Evolutionary conservation across 2,797 vertebrate species (phyloP), one percentile per base, ranked within the genome.

Genomic region (Myotis myotis): DNA sequence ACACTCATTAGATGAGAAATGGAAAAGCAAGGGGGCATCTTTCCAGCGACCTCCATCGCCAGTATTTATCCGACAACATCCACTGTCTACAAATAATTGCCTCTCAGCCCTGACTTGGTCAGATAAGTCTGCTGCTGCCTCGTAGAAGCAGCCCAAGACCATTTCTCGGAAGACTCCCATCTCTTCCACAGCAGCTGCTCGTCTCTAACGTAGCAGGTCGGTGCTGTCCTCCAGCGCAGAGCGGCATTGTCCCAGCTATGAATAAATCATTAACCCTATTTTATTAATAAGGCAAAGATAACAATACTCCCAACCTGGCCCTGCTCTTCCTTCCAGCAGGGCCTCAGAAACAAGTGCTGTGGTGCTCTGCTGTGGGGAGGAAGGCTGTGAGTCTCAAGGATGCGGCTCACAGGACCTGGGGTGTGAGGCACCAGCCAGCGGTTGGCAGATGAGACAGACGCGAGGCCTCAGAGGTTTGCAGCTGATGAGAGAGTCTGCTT

Each of bases 191-290:
- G 96, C 97, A 97, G 97, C 97, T 97, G 93, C 96, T 98, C 98
- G 90, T 96, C 97, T 97, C 97, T 97, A 98, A 97, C 96, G 93
- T 93, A 97, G 96, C 95, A 95, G 93, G 75, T 96, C 97, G 90
- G 44, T 85, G 96, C 97, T 97, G 97, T 98, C 97, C 96, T 98
- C 96, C 78, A 7, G 96, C 96, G 96, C 66, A 3, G 3, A 94
- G 95, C 30, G 0, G 53, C 97, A 97, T 98, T 98, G 98, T 98
- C 98, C 98, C 95, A 93, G 95, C 96, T 97, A 98, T 98, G 98
- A 98, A 98, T 98, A 98, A 98, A 98, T 98, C 98, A 98, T 98
- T 97, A 96, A 95, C 57, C 96, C 97, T 98, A 98, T 98, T 98
- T 98, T 98, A 98, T 98, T 98, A 98, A 98, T 98, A 98, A 98